Conservation (phyloP, 2,113 vertebrate species). For the Corapipo altera region DNA sequence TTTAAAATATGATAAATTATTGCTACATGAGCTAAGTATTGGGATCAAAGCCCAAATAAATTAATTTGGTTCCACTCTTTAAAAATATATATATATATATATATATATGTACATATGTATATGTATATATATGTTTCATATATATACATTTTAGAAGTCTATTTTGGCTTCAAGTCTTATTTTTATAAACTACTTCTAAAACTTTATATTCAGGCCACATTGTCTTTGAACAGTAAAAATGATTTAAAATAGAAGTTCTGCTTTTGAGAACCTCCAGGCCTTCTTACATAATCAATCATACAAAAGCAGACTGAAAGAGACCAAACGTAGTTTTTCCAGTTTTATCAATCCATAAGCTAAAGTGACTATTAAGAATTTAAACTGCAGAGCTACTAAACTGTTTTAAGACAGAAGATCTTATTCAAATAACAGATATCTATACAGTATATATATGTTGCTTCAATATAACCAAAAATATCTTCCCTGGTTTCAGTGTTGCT, state of each 20-base stretch:
- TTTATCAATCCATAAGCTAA: not conserved
- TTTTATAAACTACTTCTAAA: not conserved
- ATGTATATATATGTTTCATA: too few relatives aligned
- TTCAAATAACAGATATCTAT: not conserved
- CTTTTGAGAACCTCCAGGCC: not conserved
- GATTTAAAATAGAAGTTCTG: not conserved
- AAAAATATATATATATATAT: not conserved
- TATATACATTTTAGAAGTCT: not conserved
- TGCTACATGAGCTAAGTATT: not conserved
- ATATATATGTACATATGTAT: too few relatives aligned
- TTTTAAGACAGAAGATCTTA: not conserved
- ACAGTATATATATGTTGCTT: not conserved
- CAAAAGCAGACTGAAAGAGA: not conserved
- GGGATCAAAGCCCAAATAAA: not conserved
- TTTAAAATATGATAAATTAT: not conserved
- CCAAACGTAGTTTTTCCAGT: not conserved
- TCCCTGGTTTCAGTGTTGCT: not conserved
- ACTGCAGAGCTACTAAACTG: not conserved
- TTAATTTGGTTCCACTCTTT: not conserved
- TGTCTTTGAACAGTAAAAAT: not conserved
- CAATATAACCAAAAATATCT: not conserved
- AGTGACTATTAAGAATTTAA: not conserved
- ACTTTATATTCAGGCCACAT: not conserved
- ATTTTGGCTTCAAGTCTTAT: not conserved
- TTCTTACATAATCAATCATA: not conserved